Base-by-base conservation (phyloP, 2,888 invertebrate species). In the Resseliella maxima region DNA sequence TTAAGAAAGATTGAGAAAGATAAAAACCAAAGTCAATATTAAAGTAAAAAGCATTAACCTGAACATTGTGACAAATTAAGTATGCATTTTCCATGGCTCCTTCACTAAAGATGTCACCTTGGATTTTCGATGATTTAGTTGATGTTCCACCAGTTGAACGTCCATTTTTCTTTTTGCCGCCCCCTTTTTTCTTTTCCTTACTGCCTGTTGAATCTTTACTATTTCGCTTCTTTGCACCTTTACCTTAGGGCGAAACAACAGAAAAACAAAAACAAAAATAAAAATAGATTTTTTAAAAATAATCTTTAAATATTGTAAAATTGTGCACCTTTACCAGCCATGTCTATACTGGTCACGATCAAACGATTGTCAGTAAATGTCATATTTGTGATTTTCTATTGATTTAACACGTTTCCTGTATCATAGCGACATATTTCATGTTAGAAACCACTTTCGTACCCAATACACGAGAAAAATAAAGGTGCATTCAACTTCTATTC, bases 81-180 rank as follows among this genome's bases (percentile, higher is more conserved):
- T 98, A 98, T 0, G 98, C 97, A 89, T 98, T 98, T 88, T 97
- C 95, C 96, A 98, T 97, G 0, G 97, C 97, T 1, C 95, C 95
- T 88, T 96, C 96, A 88, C 96, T 96, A 89, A 97, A 94, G 89
- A 97, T 95, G 89, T 97, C 97, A 86, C 96, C 95, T 50, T 95
- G 94, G 89, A 95, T 95, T 88, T 94, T 93, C 3, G 94, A 36
- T 87, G 90, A 89, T 92, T 94, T 87, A 93, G 93, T 88, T 93
- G 93, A 87, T 24, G 87, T 24, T 6, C 85, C 85, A 15, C 36
- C 85, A 21, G 45, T 36, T 3, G 31, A 18, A 36, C 85, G 45
- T 21, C 85, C 85, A 35, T 31, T 36, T 93, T 92, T 21, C 90
- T 92, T 90, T 91, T 92, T 88, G 91, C 92, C 87, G 92, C 92